Evolutionary conservation across 2,797 vertebrate genomes (phyloP), one percentile per base, ranked within the genome.

Genomic region (Xenopus petersii): DNA sequence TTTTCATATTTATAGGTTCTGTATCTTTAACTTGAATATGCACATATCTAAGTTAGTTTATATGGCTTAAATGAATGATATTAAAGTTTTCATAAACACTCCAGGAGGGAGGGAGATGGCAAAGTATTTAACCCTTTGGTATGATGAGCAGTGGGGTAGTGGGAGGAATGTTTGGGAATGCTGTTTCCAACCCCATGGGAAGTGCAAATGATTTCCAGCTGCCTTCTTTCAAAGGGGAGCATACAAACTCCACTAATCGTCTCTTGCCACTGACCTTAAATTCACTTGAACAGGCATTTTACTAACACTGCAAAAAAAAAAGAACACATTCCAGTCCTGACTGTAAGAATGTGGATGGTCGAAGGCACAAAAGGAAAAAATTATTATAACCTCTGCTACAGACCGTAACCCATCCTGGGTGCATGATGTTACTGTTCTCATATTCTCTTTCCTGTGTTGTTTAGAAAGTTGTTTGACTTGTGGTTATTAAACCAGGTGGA

Each of bases 121-220:
- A 42, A 42, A 42, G 36, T 9, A 5, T 17, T 74, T 74, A 61
- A 61, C 71, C 55, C 48, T 4, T 58, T 17, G 5, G 16, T 17
- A 13, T 30, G 30, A 51, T 46, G 61, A 17, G 17, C 54, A 48
- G 8, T n/a, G 24, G 1, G 54, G 56, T 55, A 51, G 47, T 21
- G 70, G 49, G 47, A 33, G 61, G 47, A 6, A 8, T 17, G 24
- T 10, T 47, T 51, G 60, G 75, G 75, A 76, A 76, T 77, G 75
- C 21, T 65, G 30, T 5, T 13, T 24, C 17, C 8, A 1, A 48
- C 70, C 71, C 61, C 70, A 47, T 5, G 13, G 75, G 62, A 75
- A 71, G 42, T 47, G 51, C 24, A 62, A 77, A 74, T 76, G 36
- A 30, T 26, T 62, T 65, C 67, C 71, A 71, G 58, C 71, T 69